Percentiles rank a stretch among this genome's conserved stretches.
phyloP scores from a whole-genome alignment of 2,888 invertebrate genomes.

The Amiota minor region DNA sequence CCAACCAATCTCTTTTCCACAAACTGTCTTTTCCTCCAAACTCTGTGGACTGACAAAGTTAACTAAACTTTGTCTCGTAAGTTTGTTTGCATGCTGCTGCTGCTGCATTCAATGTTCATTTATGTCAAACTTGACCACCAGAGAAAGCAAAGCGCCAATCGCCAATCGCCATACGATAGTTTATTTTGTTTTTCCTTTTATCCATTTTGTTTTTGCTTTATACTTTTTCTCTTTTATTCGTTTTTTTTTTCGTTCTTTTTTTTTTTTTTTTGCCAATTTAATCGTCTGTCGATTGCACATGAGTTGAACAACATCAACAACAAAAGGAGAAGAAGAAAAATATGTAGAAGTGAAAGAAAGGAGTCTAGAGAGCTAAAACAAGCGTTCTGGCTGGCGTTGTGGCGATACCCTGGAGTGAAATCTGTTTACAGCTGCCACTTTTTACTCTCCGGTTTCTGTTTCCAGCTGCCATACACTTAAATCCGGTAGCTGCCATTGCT shows the following conservation, averaged over 20 bases:
- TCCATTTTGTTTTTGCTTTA: slow-evolving; percentile 23
- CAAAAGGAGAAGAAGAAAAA: slow-evolving; percentile 45
- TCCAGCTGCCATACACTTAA: background rate
- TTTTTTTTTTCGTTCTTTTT: slow-evolving; percentile 18
- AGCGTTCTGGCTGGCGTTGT: too few species aligned
- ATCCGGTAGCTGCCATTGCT: too few species aligned
- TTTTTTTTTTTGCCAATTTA: slow-evolving; percentile 37
- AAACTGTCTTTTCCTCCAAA: too few species aligned
- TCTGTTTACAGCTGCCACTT: slow-evolving; percentile 25
- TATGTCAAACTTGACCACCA: slow-evolving; percentile 25
- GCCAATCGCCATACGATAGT: slow-evolving; percentile 1
- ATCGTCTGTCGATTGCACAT: slow-evolving; percentile 37
- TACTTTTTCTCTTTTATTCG: background rate
- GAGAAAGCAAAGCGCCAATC: slow-evolving; percentile 7
- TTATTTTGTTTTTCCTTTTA: background rate
- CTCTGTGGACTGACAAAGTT: slow-evolving; percentile 21
- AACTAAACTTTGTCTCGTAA: slow-evolving; percentile 16
- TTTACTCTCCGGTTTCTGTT: background rate
- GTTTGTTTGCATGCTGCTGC: background rate
- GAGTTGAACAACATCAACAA: slow-evolving; percentile 36
- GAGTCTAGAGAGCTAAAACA: slow-evolving; percentile 16
- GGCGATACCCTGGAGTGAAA: slow-evolving; percentile 41
- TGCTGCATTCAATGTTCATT: slow-evolving; percentile 19
- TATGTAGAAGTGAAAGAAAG: slow-evolving; percentile 16
- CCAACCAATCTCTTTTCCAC: too few species aligned